These are phyloP conservation scores for Rhagonycha fulva DNA, from an alignment of 2,888 invertebrate species.

Conservation along the genomic window DNA sequence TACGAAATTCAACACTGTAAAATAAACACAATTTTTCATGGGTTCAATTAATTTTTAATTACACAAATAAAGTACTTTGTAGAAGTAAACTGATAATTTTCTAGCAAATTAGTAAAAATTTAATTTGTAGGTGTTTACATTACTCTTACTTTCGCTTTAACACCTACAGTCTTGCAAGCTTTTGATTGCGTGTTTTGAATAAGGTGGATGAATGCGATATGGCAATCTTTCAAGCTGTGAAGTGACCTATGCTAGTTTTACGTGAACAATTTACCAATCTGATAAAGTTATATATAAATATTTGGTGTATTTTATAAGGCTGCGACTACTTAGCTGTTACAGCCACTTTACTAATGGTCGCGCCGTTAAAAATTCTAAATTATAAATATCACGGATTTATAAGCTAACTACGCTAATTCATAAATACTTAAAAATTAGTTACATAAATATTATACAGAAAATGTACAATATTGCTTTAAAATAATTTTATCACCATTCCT, in stretches of 20 bases:
- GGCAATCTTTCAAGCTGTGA: constrained; percentile 35
- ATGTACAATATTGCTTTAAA: constrained; percentile 43
- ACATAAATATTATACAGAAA: constrained; percentile 37
- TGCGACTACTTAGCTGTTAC: constrained; percentile 44
- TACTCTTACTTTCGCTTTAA: constrained; percentile 10
- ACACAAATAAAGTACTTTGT: not conserved
- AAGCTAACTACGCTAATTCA: constrained; percentile 8
- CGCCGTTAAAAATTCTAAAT: constrained; percentile 21
- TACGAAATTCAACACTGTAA: not conserved
- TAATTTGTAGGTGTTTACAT: constrained; percentile 5
- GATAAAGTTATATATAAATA: constrained; percentile 36
- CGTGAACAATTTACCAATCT: constrained; percentile 38
- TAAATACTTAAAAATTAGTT: constrained; percentile 10
- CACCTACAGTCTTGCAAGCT: constrained; percentile 3
- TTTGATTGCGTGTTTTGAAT: constrained; percentile 26
- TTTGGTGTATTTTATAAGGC: constrained; percentile 51
- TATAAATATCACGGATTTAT: constrained; percentile 27
- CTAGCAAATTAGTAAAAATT: not conserved
- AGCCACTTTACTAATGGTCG: constrained; percentile 27
- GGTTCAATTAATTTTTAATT: not conserved
- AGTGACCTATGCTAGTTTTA: constrained; percentile 37
- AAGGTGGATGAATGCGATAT: constrained; percentile 36
- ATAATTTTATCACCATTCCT: constrained; percentile 30
- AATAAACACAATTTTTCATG: not conserved
- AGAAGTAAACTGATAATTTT: not conserved